Evolutionary conservation across 1,140 invertebrate genomes (phyloP), one percentile per base, ranked within the genome.

Genomic region (Antheraea pernyi): DNA sequence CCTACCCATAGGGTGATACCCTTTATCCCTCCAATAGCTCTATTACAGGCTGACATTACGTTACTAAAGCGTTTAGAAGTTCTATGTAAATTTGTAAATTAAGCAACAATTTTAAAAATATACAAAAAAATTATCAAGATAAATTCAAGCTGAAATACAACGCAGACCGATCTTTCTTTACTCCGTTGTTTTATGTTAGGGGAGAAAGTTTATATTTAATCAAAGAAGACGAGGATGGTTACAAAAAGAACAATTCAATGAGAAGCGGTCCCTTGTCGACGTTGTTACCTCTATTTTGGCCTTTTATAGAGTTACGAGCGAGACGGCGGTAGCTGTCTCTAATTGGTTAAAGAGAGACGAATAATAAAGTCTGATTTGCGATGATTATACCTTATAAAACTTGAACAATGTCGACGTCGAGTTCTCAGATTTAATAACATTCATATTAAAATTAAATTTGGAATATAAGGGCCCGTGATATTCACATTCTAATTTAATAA

Each of bases 121-220:
- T 10, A 42, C 7, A 42, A 42, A 42, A 39, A 42, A 10, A 42
- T 42, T 42, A 42, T 42, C 39, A 42, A 42, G 39, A 42, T 42
- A 42, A 42, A 42, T 10, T 42, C 8, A 42, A 42, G 39, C 11
- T 42, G 7, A 42, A 42, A 42, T 42, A 11, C 39, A 8, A 42
- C 39, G 39, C 59, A 7, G 39, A 8, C 39, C 39, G 37, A 42
- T 11, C n/a, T 39, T 39, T 42, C 36, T 65, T n/a, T 42, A 65
- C 58, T 9, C 36, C 19, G n/a, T 42, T 65, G 16, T 65, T n/a
- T 19, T 65, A n/a, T 37, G 37, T n/a, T 16, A 39, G 63, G 76
- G 70, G 67, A 58, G 68, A 73, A 77, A 80, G 71, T 81, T 81
- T 81, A 79, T 81, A 79, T 79, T 77, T 81, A 79, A 81, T 77